Base-by-base conservation (phyloP, 1,140 invertebrate species). In the Eupeodes corollae region DNA sequence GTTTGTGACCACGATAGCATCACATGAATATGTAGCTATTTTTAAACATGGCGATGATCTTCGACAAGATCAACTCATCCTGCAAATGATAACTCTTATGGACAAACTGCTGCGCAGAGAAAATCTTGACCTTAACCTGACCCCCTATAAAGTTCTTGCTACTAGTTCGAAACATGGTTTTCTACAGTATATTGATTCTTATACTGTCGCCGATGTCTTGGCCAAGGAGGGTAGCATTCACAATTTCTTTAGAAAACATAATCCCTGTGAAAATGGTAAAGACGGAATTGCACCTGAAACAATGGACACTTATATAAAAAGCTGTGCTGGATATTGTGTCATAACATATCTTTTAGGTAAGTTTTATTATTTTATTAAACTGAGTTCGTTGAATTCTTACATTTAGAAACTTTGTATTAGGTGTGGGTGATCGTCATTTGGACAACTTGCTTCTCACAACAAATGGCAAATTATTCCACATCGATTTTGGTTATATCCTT, bases 11-110 rank as follows among this genome's bases (percentile, higher is more conserved):
- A 94, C 90, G 0, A 79, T 66, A 21, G 58, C 75, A 1, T 78
- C 83, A 42, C 82, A 84, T 31, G 88, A 95, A 64, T 99, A 98
- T 71, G 84, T 91, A 13, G 88, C 92, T 0, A 98, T 99, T 53
- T 99, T 98, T 69, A 99, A 99, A 74, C 82, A 95, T 61, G 97
- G 97, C 1, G 97, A 99, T 72, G 96, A 99, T 72, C 69, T 99
- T n/a, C 70, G 95, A 19, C 97, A 99, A 71, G 97, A 99, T 74
- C 96, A 99, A 70, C 75, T 99, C 0, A 92, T 99, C 52, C 70
- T 99, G 44, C 88, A 92, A 70, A 98, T 98, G 72, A 98, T 99
- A 48, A 92, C 91, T 0, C 73, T 99, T 5, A 99, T 99, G 94
- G 97, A 99, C 71, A 88, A 94, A 70, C 70, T 99, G 16, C 70